These are phyloP conservation scores for Philereme transversata DNA, from an alignment of 2,888 invertebrate genomes.

Conservation along the genomic window DNA sequence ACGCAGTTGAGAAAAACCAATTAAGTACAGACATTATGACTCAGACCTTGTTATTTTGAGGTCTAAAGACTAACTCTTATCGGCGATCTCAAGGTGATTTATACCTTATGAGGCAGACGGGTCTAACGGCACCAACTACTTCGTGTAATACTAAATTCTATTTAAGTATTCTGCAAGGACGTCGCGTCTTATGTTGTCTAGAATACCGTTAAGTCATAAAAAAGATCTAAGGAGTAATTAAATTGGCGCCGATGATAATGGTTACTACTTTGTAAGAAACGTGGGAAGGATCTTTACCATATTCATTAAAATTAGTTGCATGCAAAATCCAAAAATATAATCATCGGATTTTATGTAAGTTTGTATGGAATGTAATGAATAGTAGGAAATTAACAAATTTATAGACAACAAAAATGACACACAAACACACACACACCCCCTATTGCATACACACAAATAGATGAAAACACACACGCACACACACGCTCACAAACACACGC, in stretches of 20 bases:
- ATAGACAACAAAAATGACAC: too few species aligned
- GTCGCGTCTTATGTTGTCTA: conserved; percentile 4
- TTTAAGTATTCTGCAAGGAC: conserved; percentile 20
- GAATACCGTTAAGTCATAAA: conserved; percentile 10
- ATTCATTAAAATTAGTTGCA: too few species aligned
- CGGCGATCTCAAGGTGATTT: conserved; percentile 13
- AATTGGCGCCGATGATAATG: conserved; percentile 7
- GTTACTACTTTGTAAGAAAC: too few species aligned
- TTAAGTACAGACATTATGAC: conserved; percentile 4
- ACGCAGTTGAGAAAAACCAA: conserved; percentile 3
- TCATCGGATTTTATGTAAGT: too few species aligned
- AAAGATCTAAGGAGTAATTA: conserved; percentile 12
- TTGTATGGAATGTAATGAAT: too few species aligned
- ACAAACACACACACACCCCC: too few species aligned
- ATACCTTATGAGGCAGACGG: conserved; percentile 8
- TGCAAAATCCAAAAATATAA: too few species aligned
- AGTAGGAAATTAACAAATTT: too few species aligned
- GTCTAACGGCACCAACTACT: conserved; percentile 12
- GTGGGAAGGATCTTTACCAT: too few species aligned
- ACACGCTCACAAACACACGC: too few species aligned
- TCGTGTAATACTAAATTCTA: conserved; percentile 10
- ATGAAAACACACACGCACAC: too few species aligned
- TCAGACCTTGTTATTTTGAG: conserved; percentile 1
- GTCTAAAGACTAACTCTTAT: conserved; percentile 7
- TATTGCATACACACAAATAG: too few species aligned